Evolutionary conservation across 1,140 invertebrate genomes (phyloP), one percentile per base, ranked within the genome.

Genomic region (Brachionus sp.): DNA sequence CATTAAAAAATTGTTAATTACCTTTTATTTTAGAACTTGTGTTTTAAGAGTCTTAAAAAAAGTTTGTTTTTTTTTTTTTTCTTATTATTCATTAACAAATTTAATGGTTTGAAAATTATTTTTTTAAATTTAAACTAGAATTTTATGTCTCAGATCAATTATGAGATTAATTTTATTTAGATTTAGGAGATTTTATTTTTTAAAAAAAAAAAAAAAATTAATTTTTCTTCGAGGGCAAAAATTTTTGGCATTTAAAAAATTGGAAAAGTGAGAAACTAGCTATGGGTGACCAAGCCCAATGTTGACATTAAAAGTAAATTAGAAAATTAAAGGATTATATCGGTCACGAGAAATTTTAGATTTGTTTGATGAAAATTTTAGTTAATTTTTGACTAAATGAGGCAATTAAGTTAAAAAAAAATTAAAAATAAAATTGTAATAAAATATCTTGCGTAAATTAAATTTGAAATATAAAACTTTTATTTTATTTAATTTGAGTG

Each of bases 401-500:
- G 50, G 16, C 50, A 57, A 57, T 57, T 57, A 57, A 57, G 19
- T 23, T 23, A 9, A 57, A 23, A 23, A 53, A 6, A 10, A 10
- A 42, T n/a, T n/a, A n/a, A 6, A 7, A 10, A 7, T 53, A 53
- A 57, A 53, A 19, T 57, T 57, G 50, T 57, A 57, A 57, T 3
- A 57, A 57, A 57, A 57, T 57, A 16, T 23, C 16, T 19, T 57
- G 50, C 16, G 16, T 57, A 57, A 57, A 57, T 57, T 57, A 57
- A 57, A 57, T 19, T 57, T 57, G 50, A 57, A 57, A 57, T 57
- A 19, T 57, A 57, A 57, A 57, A 57, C 50, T 19, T 57, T 57
- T 57, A 57, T 57, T 57, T 57, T 57, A 57, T 57, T 23, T 57
- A 57, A 57, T 57, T 57, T 57, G 19, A 57, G 50, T 57, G 50